These are phyloP conservation scores for Porites rus DNA, from an alignment of 92 coral and sea anemone genomes.

Conservation along the genomic window DNA sequence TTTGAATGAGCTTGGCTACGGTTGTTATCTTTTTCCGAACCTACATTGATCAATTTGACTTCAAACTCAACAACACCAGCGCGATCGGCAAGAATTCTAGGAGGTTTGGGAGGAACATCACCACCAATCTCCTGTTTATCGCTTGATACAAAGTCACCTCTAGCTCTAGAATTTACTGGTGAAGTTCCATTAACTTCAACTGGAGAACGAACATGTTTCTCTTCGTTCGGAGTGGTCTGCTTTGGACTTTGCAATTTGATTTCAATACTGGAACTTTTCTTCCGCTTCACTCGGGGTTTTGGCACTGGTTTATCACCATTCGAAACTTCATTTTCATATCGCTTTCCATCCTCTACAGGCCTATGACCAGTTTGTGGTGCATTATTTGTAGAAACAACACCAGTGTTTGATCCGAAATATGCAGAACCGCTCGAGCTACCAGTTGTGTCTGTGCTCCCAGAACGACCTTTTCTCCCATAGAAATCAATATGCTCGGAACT, in stretches of 20 bases:
- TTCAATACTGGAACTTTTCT: constrained; percentile 86
- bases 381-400: background rate
- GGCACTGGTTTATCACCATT: constrained; percentile 70
- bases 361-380: constrained; percentile 1
- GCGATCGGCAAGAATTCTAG: constrained; percentile 78
- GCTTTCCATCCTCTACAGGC: constrained; percentile 40
- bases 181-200: constrained; percentile 29
- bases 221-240: constrained; percentile 23
- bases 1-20: constrained; percentile 21
- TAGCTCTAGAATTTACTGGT: background rate
- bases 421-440: constrained; percentile 68
- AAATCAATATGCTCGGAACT: constrained; percentile 54
- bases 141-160: constrained; percentile 11
- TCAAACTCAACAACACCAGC: constrained; percentile 84
- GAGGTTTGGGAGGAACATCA: constrained; percentile 73
- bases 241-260: constrained; percentile 71
- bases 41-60: constrained; percentile 77
- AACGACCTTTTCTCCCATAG: constrained; percentile 60
- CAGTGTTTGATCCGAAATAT: constrained; percentile 26
- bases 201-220: background rate
- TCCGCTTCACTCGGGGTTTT: constrained; percentile 64
- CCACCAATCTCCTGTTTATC: constrained; percentile 10
- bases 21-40: constrained; percentile 40
- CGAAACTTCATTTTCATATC: constrained; percentile 40
- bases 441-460: constrained; percentile 64